Conservation (phyloP, 2,113 vertebrate genomes). For the Astatotilapia flaviijosephi region DNA sequence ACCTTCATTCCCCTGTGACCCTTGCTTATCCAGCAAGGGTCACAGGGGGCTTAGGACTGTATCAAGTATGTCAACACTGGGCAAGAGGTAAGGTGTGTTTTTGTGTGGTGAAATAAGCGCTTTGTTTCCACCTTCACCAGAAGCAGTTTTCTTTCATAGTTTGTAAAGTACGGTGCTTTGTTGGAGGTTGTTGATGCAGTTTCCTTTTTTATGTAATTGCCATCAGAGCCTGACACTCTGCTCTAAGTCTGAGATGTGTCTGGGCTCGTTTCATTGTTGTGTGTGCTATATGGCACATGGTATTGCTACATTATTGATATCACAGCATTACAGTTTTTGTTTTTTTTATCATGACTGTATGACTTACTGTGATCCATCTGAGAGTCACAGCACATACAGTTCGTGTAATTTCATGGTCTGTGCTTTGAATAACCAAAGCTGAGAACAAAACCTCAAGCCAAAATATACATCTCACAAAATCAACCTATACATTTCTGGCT, state of each 20-base stretch:
- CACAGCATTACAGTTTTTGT: background rate
- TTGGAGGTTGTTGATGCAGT: background rate
- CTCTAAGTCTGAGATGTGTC: background rate
- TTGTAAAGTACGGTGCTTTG: background rate
- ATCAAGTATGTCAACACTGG: background rate
- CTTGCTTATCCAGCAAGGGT: background rate
- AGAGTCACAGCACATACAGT: conserved; percentile 8
- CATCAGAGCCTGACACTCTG: background rate
- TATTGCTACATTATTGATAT: background rate
- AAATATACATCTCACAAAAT: conserved; percentile 24
- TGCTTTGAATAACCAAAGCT: background rate
- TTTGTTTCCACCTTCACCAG: background rate
- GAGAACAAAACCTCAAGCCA: conserved; percentile 15
- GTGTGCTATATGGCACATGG: background rate
- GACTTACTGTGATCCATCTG: background rate
- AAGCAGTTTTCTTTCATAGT: background rate
- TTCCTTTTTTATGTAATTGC: background rate
- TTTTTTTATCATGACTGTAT: background rate
- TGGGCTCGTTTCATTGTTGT: background rate
- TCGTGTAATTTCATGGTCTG: conserved; percentile 27
- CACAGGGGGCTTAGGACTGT: background rate
- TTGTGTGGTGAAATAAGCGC: background rate
- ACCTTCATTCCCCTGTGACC: background rate
- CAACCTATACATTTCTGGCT: conserved; percentile 30
- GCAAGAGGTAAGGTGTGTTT: background rate